Evolutionary conservation across 2,113 vertebrate species (phyloP), one percentile per base, ranked within the genome.

Genomic region (Upupa epops): DNA sequence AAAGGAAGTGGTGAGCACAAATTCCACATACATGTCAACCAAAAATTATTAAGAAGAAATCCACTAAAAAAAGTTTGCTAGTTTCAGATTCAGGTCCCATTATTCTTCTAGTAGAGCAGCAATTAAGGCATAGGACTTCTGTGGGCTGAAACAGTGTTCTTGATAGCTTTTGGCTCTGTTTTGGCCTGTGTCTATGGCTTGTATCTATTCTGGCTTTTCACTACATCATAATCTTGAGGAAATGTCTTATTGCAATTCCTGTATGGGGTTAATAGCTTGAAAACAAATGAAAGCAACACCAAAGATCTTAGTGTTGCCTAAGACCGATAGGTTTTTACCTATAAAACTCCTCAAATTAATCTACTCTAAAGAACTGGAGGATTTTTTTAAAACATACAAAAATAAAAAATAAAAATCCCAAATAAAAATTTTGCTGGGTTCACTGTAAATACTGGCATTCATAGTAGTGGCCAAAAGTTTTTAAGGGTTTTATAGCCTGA

Each of bases 81-180:
- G 42, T 54, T 93, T 78, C 54, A 75, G 79, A 75, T 75, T 59
- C 58, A 89, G 32, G 31, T 90, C 26, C 21, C 45, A 52, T 64
- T 31, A 42, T 65, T 71, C 32, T 83, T 45, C 14, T 42, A 46
- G 32, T n/a, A 9, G 11, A 83, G 20, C 2, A 72, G n/a, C 49
- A 91, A 93, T 84, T 86, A 88, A 69, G 49, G 25, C 26, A 82
- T 3, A 61, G 24, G 52, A 36, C 40, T 78, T 90, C 7, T 16
- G 25, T 82, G 70, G 66, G 64, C 55, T 84, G 61, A 84, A 82
- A 78, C 28, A 66, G 58, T n/a, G 61, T 17, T 29, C 17, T 81
- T 90, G 69, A 82, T 34, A 86, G 36, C n/a, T 78, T 69, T 92
- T 6, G 86, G 73, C 16, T 82, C 73, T 79, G 58, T 71, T 92